Percentiles rank a stretch among this genome's conserved stretches.
Conservation (phyloP, 2,113 vertebrate genomes). For the Garra rufa region DNA sequence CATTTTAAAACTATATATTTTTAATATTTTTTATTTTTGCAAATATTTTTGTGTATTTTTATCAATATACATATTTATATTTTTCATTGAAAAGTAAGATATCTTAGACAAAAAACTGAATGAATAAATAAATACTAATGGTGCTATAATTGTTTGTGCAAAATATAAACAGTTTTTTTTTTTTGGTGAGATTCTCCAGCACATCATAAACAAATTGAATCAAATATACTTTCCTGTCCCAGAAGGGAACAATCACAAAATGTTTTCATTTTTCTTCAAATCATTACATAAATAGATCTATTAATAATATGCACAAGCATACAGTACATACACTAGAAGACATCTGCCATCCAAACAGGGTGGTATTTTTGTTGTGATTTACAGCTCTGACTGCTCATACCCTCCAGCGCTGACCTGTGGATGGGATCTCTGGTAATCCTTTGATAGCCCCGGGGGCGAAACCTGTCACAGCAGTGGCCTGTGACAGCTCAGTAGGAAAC, state of each 20-base stretch:
- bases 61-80: too few relatives aligned
- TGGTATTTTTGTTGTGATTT: constrained; percentile 8
- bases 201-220: neutral
- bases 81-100: too few relatives aligned
- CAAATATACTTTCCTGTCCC: neutral
- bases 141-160: too few relatives aligned
- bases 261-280: neutral
- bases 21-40: too few relatives aligned
- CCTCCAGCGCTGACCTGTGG: neutral
- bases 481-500: neutral
- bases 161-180: too few relatives aligned
- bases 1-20: too few relatives aligned
- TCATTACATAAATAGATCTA: neutral
- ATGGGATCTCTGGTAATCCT: constrained; percentile 23
- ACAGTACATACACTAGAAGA: neutral
- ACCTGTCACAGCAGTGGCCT: constrained; percentile 14
- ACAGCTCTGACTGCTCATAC: neutral
- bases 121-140: too few relatives aligned
- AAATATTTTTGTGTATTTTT: too few relatives aligned
- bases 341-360: neutral
- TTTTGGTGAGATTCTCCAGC: neutral
- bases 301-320: neutral
- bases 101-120: too few relatives aligned
- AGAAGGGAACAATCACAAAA: neutral
- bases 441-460: neutral